Base-by-base conservation (phyloP, 2,797 vertebrate species). In the Ficedula albicollis region DNA sequence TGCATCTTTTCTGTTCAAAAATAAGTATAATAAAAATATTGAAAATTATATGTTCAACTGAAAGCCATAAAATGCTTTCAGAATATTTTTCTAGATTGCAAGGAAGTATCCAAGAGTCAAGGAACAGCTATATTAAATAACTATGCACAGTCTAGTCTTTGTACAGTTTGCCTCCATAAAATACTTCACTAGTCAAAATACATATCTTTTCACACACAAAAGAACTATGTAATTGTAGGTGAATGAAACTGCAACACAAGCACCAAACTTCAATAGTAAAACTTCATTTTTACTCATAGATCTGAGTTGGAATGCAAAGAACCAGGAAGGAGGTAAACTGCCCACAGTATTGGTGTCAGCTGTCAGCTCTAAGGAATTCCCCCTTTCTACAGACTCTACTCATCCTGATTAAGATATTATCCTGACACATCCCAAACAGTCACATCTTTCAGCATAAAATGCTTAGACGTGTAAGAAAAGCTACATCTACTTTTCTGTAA, bases 401-500 rank as follows among this genome's bases (percentile, higher is more conserved):
- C 51, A n/a, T 34, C 43, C 72, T 18, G 5, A 13, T 41, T 9
- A 29, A 38, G 10, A 55, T 6, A 7, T 25, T 29, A 30, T 21
- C 62, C 29, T 41, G 46, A 26, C 1, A 1, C 30, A 38, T 6
- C 26, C 32, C 29, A 48, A 62, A 8, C 10, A 23, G 4, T 30
- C 34, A 27, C 38, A 29, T 13, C 27, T 29, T 52, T 9, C 21
- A 44, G 27, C 34, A 38, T 12, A 11, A 36, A 44, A 14, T 17
- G n/a, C 8, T 23, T 10, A 11, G 8, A 18, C 1, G 0, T 0
- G 0, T 4, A 32, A 60, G 43, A 29, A 83, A 76, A 67, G 16
- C 29, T 39, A 23, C 0, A 1, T 16, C 30, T 12, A 5, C 0
- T 0, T 10, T 22, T 21, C 23, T 51, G 39, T 18, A 13, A 46